Conservation (phyloP, 2,113 vertebrate species). For the Malurus cyaneus region DNA sequence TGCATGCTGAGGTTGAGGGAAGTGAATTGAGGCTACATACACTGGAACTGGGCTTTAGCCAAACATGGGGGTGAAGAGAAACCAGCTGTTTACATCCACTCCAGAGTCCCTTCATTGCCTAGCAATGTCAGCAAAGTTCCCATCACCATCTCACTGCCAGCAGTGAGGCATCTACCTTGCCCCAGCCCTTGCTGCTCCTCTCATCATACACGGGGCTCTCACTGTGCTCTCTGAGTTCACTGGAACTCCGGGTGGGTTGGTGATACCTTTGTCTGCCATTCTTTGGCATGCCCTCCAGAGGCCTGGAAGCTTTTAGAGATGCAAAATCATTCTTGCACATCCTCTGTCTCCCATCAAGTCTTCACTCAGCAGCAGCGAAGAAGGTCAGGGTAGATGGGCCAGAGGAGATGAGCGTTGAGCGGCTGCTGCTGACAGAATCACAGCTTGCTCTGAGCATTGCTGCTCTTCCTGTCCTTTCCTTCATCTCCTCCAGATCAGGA, state of each 20-base stretch:
- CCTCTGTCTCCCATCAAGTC: background rate
- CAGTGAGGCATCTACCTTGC: accelerated
- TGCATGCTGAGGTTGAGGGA: background rate
- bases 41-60: background rate
- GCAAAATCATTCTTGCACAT: background rate
- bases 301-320: background rate
- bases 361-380: background rate
- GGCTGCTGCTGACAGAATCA: constrained; percentile 7
- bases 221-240: background rate
- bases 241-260: accelerated
- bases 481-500: background rate
- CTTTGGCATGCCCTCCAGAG: background rate
- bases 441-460: background rate
- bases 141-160: background rate
- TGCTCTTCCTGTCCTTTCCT: background rate
- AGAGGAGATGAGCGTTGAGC: background rate
- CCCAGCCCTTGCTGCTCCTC: accelerated
- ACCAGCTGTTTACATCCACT: background rate
- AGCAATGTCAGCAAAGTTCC: background rate
- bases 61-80: background rate
- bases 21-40: background rate
- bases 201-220: accelerated
- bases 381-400: background rate
- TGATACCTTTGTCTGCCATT: background rate
- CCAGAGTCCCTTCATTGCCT: background rate